Evolutionary conservation across 2,888 invertebrate species (phyloP).

Genomic region (Caenorhabditis auriculariae): DNA sequence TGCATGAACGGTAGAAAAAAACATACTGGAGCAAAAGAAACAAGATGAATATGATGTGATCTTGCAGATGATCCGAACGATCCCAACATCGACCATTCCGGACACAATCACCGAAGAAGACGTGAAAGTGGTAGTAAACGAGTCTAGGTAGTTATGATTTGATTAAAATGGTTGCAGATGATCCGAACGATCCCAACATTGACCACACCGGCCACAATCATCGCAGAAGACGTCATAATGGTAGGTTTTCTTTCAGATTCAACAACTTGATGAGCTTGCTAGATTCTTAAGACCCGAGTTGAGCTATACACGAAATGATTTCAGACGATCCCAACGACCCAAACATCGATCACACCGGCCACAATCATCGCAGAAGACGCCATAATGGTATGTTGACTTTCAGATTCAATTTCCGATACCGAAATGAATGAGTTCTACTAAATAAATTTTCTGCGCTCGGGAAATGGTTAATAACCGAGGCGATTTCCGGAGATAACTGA

Average conservation of each 20-base stretch:
- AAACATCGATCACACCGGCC: conserved; percentile 35
- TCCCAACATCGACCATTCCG: conserved; percentile 19
- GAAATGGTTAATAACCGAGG: neutral
- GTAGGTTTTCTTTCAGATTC: neutral
- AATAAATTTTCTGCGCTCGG: no score
- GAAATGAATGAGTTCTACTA: no score
- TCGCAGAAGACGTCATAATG: conserved; percentile 4
- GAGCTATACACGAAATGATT: neutral
- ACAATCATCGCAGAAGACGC: conserved; percentile 14
- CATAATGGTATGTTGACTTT: neutral
- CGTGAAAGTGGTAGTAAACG: neutral
- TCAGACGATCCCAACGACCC: conserved; percentile 37
- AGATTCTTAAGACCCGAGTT: neutral
- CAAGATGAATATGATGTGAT: neutral
- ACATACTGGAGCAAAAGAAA: no score
- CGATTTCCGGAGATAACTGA: neutral
- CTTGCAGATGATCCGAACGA: conserved; percentile 19
- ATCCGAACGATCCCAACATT: conserved; percentile 24
- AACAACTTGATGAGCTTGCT: neutral
- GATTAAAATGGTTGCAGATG: conserved; percentile 3
- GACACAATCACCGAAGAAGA: conserved; percentile 11
- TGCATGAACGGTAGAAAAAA: no score
- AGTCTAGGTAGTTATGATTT: neutral
- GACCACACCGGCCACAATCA: conserved; percentile 24
- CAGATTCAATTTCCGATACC: no score